These are phyloP conservation scores for cat (Felis catus) DNA, from an alignment of 2,113 vertebrate species.

Conservation along the genomic window F.catus_Fca126_mat1.0 CM031424.1:89969501-89970000, in stretches of 20 bases:
- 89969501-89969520: background rate
- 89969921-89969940: background rate
- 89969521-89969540: background rate
- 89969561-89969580: background rate
- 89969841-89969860: constrained; percentile 77
- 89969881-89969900: background rate
- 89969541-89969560: background rate
- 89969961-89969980: background rate
- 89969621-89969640: background rate
- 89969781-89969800: constrained; percentile 87
- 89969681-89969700: background rate
- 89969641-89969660: background rate
- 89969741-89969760: constrained; percentile 91
- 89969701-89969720: background rate
- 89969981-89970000: background rate
- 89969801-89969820: constrained; percentile 87
- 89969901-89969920: background rate
- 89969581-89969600: background rate
- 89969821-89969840: constrained; percentile 87
- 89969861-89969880: background rate
- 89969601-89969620: background rate
- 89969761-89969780: constrained; percentile 91
- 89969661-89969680: background rate
- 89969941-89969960: background rate
- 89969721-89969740: constrained; percentile 87